Percentiles rank a stretch among this genome's conserved stretches.
phyloP scores from a whole-genome alignment of 2,113 vertebrate species.

The Chiloscyllium plagiosum region DNA sequence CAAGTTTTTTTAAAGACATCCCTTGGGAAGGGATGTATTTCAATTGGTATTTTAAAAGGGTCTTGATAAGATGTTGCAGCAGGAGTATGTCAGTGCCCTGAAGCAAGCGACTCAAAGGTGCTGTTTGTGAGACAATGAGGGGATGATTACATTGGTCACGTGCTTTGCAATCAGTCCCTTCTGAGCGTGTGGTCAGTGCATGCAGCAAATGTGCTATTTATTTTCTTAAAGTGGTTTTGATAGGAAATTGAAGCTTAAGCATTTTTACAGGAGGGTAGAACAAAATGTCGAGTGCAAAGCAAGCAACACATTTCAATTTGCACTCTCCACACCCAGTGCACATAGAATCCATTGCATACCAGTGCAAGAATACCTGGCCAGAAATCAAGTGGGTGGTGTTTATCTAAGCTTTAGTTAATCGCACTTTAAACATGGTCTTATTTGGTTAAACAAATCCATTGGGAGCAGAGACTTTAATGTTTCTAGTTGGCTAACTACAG shows the following conservation, averaged over 20 bases:
- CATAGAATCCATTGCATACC: neutral
- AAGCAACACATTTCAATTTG: neutral
- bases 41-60: neutral
- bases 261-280: neutral
- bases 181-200: neutral
- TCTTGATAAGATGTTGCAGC: neutral
- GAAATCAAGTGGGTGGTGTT: neutral
- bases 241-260: neutral
- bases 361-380: neutral
- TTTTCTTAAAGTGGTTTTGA: constrained; percentile 32
- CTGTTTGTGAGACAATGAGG: neutral
- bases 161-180: neutral
- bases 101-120: neutral
- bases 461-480: neutral
- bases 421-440: neutral
- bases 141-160: neutral
- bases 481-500: neutral
- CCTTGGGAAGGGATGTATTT: neutral
- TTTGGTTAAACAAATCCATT: neutral
- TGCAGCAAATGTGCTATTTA: constrained; percentile 15
- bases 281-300: neutral
- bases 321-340: neutral
- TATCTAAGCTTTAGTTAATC: neutral
- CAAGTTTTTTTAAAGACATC: neutral
- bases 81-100: too few relatives aligned